Evolutionary conservation across 92 coral and sea anemone genomes (phyloP), one percentile per base, ranked within the genome.

Genomic region (Palythoa grandis): DNA sequence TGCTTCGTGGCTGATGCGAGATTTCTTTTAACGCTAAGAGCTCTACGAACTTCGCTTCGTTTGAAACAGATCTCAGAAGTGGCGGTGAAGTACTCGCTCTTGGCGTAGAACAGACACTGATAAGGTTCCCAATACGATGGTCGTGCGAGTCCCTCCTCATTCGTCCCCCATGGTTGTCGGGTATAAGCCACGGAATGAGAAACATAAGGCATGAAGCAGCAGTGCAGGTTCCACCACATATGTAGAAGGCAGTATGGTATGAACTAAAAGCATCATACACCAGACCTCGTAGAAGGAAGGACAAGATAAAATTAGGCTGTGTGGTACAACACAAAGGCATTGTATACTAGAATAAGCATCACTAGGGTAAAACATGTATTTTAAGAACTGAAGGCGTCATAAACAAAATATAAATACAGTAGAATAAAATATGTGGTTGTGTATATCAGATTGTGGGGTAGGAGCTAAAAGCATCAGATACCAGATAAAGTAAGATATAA

Each of bases 231-330:
- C 92, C 98, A 56, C 98, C 96, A 86, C 95, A 91, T 68, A 93
- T 87, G 88, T 92, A 96, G 92, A 96, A 96, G 43, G 96, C 98
- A 19, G 93, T 88, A 80, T 94, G 90, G 92, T 96, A 96, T n/a
- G 98, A 96, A 17, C 89, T 74, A 11, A 93, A 92, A 17, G 86
- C 91, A 74, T 96, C 98, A 72, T 87, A 93, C 1, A 96, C 69
- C 83, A 93, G 85, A 38, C 98, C 98, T 96, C 17, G 25, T 43
- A 5, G 50, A 3, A 43, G 3, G 7, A 43, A 8, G 50, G 50
- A 8, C 3, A 43, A 43, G 50, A 43, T 43, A 43, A 43, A 43
- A 29, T 29, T 29, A 29, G 35, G 35, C 35, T 29, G 35, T 29
- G 35, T 1, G 1, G 35, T 29, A 29, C 35, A 29, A 29, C 35